phyloP scores from a whole-genome alignment of 2,888 invertebrate genomes.

The Colletes collaris region DNA sequence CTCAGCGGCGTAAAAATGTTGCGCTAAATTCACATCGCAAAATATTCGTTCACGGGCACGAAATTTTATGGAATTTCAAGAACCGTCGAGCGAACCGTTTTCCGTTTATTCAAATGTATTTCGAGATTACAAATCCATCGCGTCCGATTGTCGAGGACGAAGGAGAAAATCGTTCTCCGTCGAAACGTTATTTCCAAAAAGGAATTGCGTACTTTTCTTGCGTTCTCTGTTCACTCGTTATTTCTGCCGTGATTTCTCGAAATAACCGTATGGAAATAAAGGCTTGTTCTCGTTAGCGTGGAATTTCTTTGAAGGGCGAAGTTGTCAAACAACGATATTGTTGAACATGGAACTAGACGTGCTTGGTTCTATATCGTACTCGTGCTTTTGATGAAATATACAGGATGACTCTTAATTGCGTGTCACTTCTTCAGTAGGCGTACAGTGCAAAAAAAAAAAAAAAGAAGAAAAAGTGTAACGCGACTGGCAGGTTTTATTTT shows the following conservation, averaged over 20 bases:
- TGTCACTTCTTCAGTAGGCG: constrained; percentile 9
- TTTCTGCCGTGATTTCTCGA: constrained; percentile 54
- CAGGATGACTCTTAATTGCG: constrained; percentile 15
- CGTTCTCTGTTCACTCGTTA: constrained; percentile 37
- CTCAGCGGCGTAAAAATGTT: neutral
- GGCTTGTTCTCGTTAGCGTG: constrained; percentile 59
- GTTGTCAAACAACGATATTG: constrained; percentile 48
- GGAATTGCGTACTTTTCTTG: constrained; percentile 43
- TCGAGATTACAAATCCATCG: constrained; percentile 23
- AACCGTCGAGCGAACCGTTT: neutral
- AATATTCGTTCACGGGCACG: neutral
- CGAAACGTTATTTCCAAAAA: constrained; percentile 45
- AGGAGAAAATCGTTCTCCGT: neutral
- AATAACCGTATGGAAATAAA: constrained; percentile 66
- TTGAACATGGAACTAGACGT: constrained; percentile 40
- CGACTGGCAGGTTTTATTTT: neutral
- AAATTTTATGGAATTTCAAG: constrained; percentile 3
- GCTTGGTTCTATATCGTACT: neutral
- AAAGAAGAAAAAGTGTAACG: constrained; percentile 1
- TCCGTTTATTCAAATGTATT: neutral
- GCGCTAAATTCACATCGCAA: neutral
- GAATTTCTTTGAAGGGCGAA: constrained; percentile 38
- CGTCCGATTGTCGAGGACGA: neutral
- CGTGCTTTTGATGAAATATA: neutral
- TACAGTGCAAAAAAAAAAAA: neutral